phyloP scores from a whole-genome alignment of 2,888 invertebrate genomes.

The Sminthurides aquaticus region DNA sequence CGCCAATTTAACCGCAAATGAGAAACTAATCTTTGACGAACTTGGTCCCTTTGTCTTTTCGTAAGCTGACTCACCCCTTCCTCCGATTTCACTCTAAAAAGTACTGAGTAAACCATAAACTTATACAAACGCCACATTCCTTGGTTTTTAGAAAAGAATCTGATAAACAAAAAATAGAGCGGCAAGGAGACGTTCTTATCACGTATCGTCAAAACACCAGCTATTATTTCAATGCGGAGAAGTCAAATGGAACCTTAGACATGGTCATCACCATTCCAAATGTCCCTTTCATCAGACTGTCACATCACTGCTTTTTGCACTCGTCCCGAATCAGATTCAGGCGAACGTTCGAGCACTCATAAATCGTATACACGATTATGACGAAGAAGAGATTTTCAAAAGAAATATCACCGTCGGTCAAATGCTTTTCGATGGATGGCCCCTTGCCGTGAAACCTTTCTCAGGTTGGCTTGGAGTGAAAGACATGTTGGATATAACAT shows the following conservation, averaged over 20 bases:
- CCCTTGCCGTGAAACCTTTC: not conserved
- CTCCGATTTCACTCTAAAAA: not conserved
- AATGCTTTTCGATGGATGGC: conserved; percentile 16
- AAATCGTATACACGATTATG: not conserved
- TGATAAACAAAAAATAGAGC: not conserved
- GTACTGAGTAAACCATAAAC: not conserved
- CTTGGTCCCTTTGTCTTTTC: conserved; percentile 4
- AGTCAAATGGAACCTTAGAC: not conserved
- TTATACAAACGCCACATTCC: not conserved
- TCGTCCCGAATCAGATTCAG: not conserved
- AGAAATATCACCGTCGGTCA: conserved; percentile 11
- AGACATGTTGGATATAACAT: conserved; percentile 18
- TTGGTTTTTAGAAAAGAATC: conserved; percentile 7
- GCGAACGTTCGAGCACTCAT: not conserved
- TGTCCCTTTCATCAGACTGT: conserved; percentile 10
- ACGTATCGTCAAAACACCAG: not conserved
- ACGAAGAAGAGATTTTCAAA: conserved; percentile 1
- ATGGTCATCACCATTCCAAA: conserved; percentile 3
- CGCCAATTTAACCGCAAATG: too few relatives aligned
- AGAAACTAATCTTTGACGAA: not conserved
- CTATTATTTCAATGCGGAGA: conserved; percentile 4
- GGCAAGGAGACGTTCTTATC: not conserved
- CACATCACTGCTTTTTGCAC: conserved; percentile 8
- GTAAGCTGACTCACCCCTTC: not conserved
- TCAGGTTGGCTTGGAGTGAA: not conserved